phyloP scores from a whole-genome alignment of 2,113 vertebrate species.

The Eclectus roratus region DNA sequence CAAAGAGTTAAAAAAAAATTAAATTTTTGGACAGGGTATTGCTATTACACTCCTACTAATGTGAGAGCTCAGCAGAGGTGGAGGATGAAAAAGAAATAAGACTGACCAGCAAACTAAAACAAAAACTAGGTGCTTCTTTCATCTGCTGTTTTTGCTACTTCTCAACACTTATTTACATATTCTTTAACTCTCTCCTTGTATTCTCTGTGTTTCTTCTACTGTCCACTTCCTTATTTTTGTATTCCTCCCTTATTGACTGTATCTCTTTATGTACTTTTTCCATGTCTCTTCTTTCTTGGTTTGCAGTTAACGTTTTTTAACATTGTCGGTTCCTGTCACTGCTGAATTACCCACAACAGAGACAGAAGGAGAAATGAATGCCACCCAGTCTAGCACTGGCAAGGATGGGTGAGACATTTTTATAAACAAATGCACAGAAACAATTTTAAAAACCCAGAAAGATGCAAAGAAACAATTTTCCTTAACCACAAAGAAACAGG shows the following conservation, averaged over 20 bases:
- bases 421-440: background rate
- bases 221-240: background rate
- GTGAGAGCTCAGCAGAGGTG: background rate
- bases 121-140: background rate
- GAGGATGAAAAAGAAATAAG: background rate
- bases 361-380: background rate
- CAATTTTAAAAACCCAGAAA: background rate
- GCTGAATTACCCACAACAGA: background rate
- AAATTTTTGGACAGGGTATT: background rate
- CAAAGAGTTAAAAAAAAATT: rapidly evolving
- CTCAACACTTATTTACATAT: background rate
- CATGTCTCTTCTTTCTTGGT: background rate
- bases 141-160: background rate
- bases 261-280: background rate
- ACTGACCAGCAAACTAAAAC: background rate
- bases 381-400: background rate
- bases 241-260: background rate
- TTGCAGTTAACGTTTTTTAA: background rate
- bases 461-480: background rate
- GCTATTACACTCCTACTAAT: background rate
- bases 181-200: background rate
- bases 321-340: background rate
- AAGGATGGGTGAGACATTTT: background rate
- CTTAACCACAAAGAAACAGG: background rate
- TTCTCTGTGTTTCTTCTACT: background rate